A percentile compares a stretch with the other conserved stretches of the same genome.
phyloP scores from a whole-genome alignment of 2,888 invertebrate species.

The Melinaea marsaeus region DNA sequence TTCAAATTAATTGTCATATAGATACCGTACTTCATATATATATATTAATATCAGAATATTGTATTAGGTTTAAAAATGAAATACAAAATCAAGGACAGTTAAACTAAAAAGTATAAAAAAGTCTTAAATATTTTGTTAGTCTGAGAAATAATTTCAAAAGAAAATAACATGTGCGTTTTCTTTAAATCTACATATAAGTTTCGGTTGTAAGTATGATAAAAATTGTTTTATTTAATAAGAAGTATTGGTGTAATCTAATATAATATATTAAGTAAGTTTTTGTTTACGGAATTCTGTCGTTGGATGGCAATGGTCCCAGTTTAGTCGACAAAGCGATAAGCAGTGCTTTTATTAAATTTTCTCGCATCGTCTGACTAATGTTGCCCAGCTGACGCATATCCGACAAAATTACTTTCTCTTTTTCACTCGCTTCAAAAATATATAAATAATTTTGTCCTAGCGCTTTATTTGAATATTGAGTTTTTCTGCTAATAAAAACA shows the following conservation, averaged over 20 bases:
- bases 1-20: background rate
- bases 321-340: conserved; percentile 50
- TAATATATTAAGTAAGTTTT: conserved; percentile 1
- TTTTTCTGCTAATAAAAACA: background rate
- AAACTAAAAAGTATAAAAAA: no score
- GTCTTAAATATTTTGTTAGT: no score
- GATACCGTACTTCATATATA: background rate
- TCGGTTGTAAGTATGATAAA: no score
- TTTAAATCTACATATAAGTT: no score
- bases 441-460: conserved; percentile 43
- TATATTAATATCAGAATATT: background rate
- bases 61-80: background rate
- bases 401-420: conserved; percentile 60
- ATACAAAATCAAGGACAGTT: background rate
- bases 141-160: no score
- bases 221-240: background rate
- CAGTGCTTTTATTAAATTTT: conserved; percentile 74
- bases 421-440: conserved; percentile 53
- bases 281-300: conserved; percentile 25
- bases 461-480: conserved; percentile 10
- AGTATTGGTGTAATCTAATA: background rate
- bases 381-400: conserved; percentile 68
- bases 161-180: no score
- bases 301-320: conserved; percentile 37
- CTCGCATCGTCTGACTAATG: conserved; percentile 74